Conservation (phyloP, 1,140 invertebrate species). For the Drosophila nikananu region DNA sequence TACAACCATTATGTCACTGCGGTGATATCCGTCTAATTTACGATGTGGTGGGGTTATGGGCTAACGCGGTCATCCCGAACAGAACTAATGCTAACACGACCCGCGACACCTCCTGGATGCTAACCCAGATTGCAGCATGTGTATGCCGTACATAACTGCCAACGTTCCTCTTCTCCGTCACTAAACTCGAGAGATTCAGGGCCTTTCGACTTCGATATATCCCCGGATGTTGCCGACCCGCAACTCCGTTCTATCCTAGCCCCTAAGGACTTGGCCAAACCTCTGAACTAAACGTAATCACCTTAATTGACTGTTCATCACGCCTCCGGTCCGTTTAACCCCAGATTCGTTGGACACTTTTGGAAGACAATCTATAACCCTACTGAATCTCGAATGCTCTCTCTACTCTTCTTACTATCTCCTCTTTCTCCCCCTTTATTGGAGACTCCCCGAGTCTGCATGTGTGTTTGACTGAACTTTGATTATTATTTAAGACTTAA, state of each 20-base stretch:
- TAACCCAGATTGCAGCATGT: conserved; percentile 66
- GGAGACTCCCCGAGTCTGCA: conserved; percentile 50
- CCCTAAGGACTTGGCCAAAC: not conserved
- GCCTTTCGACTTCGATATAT: conserved; percentile 11
- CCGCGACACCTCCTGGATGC: conserved; percentile 24
- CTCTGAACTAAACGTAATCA: conserved; percentile 6
- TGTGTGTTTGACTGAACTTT: conserved; percentile 54
- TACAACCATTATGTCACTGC: conserved; percentile 13
- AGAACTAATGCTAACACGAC: conserved; percentile 42
- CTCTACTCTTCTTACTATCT: conserved; percentile 7
- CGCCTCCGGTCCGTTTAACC: conserved; percentile 7
- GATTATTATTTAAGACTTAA: conserved; percentile 37
- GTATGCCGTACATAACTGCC: conserved; percentile 67
- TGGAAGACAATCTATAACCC: conserved; percentile 14
- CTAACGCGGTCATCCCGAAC: conserved; percentile 20
- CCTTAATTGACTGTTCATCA: conserved; percentile 51
- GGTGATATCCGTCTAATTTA: conserved; percentile 22
- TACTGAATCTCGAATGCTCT: conserved; percentile 13
- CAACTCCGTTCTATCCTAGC: conserved; percentile 4
- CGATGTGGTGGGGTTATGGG: conserved; percentile 30
- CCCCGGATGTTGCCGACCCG: not conserved
- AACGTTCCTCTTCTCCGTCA: conserved; percentile 26
- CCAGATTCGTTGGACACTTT: conserved; percentile 7
- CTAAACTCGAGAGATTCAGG: conserved; percentile 50
- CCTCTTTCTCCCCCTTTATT: conserved; percentile 1